Base-by-base conservation (phyloP, 2,797 vertebrate species). In the Acrocephalus scirpaceus region DNA sequence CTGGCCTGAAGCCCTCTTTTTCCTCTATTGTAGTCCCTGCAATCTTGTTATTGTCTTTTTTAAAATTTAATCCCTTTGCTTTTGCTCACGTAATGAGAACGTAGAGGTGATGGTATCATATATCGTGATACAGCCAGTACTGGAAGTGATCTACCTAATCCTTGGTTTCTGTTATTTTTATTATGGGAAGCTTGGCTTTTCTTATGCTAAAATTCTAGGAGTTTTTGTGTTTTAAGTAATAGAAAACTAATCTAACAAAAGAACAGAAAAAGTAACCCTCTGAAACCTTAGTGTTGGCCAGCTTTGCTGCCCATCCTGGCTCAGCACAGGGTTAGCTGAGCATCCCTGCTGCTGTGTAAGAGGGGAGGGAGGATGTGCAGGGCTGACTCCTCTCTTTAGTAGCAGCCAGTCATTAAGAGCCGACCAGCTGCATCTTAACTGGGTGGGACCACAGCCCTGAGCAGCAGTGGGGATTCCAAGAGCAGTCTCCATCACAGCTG, bases 371-470 rank as follows among this genome's bases (percentile, higher is more conserved):
- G 82, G 82, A 57, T 82, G 76, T 71, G 71, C 83, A n/a, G 66
- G 57, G 61, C 44, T 8, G 56, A 25, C 17, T 61, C n/a, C 44
- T 58, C 19, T 20, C 32, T 69, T 26, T 48, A 36, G 70, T n/a
- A 27, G 74, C 64, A 80, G 60, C 36, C 47, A 19, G 65, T 73
- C 56, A 4, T 47, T n/a, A 29, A 53, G 29, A 56, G 34, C 65
- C 0, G 1, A 34, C 6, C 53, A 5, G 0, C 50, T 67, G 42
- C 42, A 7, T 32, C 62, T 9, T 14, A 0, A 2, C 38, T 23
- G 69, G 40, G 30, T 50, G 65, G 40, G 44, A 44, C 34, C 34
- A 4, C n/a, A 62, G 71, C 40, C 30, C 47, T 1, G 1, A 64
- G 81, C 81, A 44, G 75, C n/a, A 30, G 67, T 4, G 15, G 36